phyloP scores from a whole-genome alignment of 2,113 vertebrate species.

The Xenopus tropicalis region DNA sequence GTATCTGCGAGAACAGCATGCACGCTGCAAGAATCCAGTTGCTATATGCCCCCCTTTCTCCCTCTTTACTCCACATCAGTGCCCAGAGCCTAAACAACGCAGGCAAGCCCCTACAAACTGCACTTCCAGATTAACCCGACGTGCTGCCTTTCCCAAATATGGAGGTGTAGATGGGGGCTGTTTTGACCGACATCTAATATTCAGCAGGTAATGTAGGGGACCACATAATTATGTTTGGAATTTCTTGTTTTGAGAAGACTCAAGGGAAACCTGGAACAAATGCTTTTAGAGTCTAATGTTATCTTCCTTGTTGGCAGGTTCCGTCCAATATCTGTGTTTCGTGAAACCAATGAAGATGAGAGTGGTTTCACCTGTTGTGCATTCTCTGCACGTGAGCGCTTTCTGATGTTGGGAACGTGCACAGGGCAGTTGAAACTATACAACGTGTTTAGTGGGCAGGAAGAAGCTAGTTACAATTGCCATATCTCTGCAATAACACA shows the following conservation, averaged over 20 bases:
- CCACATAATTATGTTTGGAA: background rate
- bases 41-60: conserved; percentile 98
- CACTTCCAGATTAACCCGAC: conserved; percentile 87
- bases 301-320: conserved; percentile 68
- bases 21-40: conserved; percentile 97
- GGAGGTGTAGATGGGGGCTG: conserved; percentile 96
- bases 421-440: conserved; percentile 95
- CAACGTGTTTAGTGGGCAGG: conserved; percentile 95
- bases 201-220: conserved; percentile 81
- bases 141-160: conserved; percentile 94
- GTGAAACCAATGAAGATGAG: conserved; percentile 95
- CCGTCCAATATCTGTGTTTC: conserved; percentile 95
- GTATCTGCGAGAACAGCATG: conserved; percentile 95
- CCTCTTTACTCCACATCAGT: conserved; percentile 97
- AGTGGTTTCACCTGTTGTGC: conserved; percentile 97
- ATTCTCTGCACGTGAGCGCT: conserved; percentile 94
- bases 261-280: background rate
- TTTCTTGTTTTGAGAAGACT: background rate
- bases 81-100: conserved; percentile 97
- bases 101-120: conserved; percentile 95
- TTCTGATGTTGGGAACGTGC: conserved; percentile 96
- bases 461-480: conserved; percentile 96
- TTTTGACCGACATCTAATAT: conserved; percentile 97
- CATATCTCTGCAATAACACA: conserved; percentile 95
- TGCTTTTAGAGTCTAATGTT: background rate